Base-by-base conservation (phyloP, 2,113 vertebrate genomes). In the Ceyx margarethae region DNA sequence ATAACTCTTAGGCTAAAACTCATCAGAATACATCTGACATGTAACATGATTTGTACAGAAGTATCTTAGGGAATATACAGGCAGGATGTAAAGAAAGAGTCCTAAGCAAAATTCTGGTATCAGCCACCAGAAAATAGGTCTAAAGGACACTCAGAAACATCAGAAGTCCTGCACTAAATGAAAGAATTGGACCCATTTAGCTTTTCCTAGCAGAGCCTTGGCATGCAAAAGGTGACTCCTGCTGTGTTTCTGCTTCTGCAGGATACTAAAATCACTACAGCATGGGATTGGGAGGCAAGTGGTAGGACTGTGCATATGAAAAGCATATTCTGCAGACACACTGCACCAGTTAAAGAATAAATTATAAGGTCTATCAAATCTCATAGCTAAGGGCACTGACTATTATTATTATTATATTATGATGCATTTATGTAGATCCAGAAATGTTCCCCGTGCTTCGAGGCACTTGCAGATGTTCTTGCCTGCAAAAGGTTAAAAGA, bases 341-440 rank as follows among this genome's bases (percentile, higher is more conserved):
- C 53, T 7, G 37, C 68, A 35, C 53, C 17, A 85, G 60, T 53
- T 65, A 54, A 94, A 94, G 65, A 93, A 78, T 93, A 93, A 91
- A 91, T 85, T 53, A 71, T 13, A 68, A 88, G 37, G 80, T 71
- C 82, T 81, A 68, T 78, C 88, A 86, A 78, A 91, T 43, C 85
- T 50, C 73, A 68, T 25, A 60, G 72, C 85, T 56, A 53, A 20
- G 6, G 79, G 72, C 93, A 75, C 48, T 65, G 68, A 66, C 11
- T 81, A 86, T 17, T 86, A 37, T 10, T 37, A 37, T 37, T 37
- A 68, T 67, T 87, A 68, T 67, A 68, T 67, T 90, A 67, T 15
- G 74, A 81, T 78, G 57, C 88, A 88, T 81, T 90, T 93, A 72
- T 90, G 91, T 65, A 93, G 80, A 91, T 51, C 53, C 69, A 78